A percentile compares a stretch with the other conserved stretches of the same genome.
Evolutionary conservation across 1,140 invertebrate species (phyloP).

Genomic region (Ladona fulva): DNA sequence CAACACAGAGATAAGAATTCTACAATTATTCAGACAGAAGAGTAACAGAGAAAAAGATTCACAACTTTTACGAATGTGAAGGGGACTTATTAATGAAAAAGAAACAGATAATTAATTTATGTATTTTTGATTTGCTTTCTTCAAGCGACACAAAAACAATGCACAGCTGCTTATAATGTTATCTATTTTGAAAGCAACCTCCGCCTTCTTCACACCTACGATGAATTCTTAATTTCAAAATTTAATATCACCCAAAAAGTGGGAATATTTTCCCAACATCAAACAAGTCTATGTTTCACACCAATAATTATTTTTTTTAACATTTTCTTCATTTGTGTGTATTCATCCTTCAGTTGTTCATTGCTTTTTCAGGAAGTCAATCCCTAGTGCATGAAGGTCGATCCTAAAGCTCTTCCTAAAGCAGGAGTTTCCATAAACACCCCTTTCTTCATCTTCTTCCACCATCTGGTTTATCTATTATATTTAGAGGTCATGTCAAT

Average conservation of each 20-base stretch:
- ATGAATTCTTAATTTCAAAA: background rate
- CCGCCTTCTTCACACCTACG: background rate
- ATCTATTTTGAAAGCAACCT: conserved; percentile 4
- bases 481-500: too few species aligned
- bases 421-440: too few species aligned
- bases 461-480: too few species aligned
- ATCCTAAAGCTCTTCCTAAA: too few species aligned
- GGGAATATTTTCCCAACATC: background rate
- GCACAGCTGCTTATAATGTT: background rate
- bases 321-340: too few species aligned
- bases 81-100: background rate
- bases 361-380: too few species aligned
- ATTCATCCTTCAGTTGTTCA: too few species aligned
- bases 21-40: background rate
- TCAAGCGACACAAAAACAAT: background rate
- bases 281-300: background rate
- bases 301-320: background rate
- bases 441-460: too few species aligned
- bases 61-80: background rate
- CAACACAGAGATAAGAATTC: background rate
- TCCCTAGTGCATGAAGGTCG: too few species aligned
- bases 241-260: background rate
- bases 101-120: background rate
- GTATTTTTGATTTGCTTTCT: conserved; percentile 10
- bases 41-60: background rate